These are phyloP conservation scores for Scaptomyza parva DNA, from an alignment of 2,888 invertebrate genomes.

Conservation along the genomic window DNA sequence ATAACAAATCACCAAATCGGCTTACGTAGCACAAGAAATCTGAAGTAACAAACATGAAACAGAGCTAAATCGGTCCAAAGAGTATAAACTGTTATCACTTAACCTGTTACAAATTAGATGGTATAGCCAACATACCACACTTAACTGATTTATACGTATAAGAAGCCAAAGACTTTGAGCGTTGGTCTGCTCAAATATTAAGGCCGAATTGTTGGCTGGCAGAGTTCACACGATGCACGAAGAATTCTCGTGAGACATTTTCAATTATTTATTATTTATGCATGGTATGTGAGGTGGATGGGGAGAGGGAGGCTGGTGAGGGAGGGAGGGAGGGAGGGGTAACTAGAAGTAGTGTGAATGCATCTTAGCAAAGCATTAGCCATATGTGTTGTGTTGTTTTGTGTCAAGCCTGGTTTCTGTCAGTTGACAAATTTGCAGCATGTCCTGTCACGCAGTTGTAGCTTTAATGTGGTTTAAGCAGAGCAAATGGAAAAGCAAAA, in stretches of 20 bases:
- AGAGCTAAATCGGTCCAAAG: too few species aligned
- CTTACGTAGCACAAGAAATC: too few species aligned
- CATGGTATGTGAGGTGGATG: constrained; percentile 21
- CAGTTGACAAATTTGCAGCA: constrained; percentile 74
- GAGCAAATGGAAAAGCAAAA: constrained; percentile 26
- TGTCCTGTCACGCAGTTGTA: constrained; percentile 35
- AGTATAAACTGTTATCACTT: background rate
- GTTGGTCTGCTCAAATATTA: constrained; percentile 69
- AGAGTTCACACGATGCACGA: constrained; percentile 71
- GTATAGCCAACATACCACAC: constrained; percentile 20
- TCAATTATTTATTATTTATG: constrained; percentile 82
- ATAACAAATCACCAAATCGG: too few species aligned
- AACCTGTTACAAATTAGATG: background rate
- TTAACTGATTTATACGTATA: background rate
- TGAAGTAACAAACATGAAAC: too few species aligned
- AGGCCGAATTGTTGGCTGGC: constrained; percentile 73
- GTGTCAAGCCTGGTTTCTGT: constrained; percentile 53
- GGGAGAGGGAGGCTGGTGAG: background rate
- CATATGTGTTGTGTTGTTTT: constrained; percentile 64
- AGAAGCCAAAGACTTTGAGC: constrained; percentile 39
- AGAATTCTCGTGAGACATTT: constrained; percentile 76
- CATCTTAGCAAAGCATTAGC: constrained; percentile 47
- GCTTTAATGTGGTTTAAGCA: constrained; percentile 69
- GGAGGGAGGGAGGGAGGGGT: background rate
- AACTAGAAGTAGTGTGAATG: background rate